A percentile compares a stretch with the other conserved stretches of the same genome.
Conservation (phyloP, 1,140 invertebrate genomes). For the Drosophila bocki region DNA sequence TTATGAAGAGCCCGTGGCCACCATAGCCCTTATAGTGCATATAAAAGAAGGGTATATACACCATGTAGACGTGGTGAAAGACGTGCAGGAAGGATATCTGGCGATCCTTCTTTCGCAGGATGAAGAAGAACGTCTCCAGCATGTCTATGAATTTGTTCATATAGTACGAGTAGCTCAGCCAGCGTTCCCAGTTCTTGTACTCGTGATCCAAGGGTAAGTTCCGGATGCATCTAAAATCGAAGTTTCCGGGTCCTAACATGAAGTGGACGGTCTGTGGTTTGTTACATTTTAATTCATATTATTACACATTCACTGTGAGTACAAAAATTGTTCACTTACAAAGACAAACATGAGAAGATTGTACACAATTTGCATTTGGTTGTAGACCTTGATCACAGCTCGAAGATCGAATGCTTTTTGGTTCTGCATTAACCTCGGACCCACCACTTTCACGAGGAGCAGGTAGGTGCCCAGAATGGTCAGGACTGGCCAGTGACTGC, state of each 20-base stretch:
- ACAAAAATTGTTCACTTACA: not conserved
- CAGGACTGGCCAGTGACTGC: constrained; percentile 90
- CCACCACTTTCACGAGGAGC: constrained; percentile 87
- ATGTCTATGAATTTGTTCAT: constrained; percentile 57
- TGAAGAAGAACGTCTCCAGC: constrained; percentile 61
- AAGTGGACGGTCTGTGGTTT: constrained; percentile 24
- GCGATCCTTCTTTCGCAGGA: constrained; percentile 57
- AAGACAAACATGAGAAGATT: constrained; percentile 27
- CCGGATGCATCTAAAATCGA: constrained; percentile 39
- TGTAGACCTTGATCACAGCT: constrained; percentile 90
- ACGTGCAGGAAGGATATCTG: constrained; percentile 60
- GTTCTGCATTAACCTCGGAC: constrained; percentile 92
- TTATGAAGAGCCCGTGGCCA: constrained; percentile 86
- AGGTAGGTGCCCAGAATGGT: constrained; percentile 89
- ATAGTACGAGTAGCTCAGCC: constrained; percentile 46
- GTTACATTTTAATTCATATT: not conserved
- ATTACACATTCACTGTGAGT: not conserved
- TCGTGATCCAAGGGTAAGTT: constrained; percentile 46
- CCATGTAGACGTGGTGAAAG: constrained; percentile 87
- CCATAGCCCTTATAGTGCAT: constrained; percentile 81
- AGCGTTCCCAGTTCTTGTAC: constrained; percentile 36
- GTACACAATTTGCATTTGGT: constrained; percentile 88
- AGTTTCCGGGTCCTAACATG: constrained; percentile 25
- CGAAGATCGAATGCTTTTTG: constrained; percentile 92
- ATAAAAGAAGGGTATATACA: constrained; percentile 2